A percentile compares a stretch with the other conserved stretches of the same genome.
phyloP scores from a whole-genome alignment of 2,888 invertebrate species.

The Geotrupes spiniger region DNA sequence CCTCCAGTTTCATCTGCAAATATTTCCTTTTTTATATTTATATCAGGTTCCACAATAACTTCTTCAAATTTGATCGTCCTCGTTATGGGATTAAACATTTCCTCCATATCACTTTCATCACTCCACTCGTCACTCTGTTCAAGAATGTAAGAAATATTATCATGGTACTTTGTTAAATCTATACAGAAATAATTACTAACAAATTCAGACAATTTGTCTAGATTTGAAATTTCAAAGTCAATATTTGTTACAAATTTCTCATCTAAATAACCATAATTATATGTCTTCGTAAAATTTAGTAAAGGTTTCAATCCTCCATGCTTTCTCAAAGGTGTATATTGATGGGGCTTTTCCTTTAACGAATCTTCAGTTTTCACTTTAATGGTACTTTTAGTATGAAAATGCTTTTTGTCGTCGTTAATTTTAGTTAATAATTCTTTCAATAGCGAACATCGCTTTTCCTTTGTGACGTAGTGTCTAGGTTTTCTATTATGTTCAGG shows the following conservation, averaged over 20 bases:
- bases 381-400: background rate
- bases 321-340: background rate
- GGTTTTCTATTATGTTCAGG: constrained; percentile 11
- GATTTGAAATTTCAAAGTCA: constrained; percentile 39
- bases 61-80: constrained; percentile 32
- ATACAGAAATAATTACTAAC: constrained; percentile 44
- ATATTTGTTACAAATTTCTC: constrained; percentile 35
- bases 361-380: background rate
- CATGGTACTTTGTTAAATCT: constrained; percentile 43
- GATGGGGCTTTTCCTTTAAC: background rate
- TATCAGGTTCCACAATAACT: constrained; percentile 44
- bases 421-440: constrained; percentile 40
- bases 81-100: constrained; percentile 29
- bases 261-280: constrained; percentile 43
- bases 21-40: constrained; percentile 36
- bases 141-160: constrained; percentile 43
- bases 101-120: constrained; percentile 36
- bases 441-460: constrained; percentile 44
- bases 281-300: constrained; percentile 44
- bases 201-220: constrained; percentile 43
- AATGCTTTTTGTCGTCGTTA: constrained; percentile 24
- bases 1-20: constrained; percentile 23
- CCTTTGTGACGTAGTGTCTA: constrained; percentile 45
- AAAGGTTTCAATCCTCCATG: constrained; percentile 42
- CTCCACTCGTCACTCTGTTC: constrained; percentile 37